Percentiles rank a stretch among this genome's conserved stretches.
These are phyloP conservation scores for Catajapyx aquilonaris DNA, from an alignment of 1,140 invertebrate species.

Conservation along the genomic window DNA sequence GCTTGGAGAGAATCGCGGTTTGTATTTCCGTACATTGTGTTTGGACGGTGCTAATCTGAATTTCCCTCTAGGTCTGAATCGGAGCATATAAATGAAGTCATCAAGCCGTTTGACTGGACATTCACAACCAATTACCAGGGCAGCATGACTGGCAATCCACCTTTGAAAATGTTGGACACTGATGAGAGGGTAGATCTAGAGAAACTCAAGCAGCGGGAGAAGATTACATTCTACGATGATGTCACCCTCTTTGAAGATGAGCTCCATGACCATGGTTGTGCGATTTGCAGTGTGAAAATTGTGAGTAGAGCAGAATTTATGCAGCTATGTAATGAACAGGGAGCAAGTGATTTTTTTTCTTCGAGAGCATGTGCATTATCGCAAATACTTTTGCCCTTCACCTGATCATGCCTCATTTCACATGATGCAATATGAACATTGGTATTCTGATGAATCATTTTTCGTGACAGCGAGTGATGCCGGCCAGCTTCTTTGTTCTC, in stretches of 20 bases:
- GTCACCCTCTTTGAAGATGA: slow-evolving; percentile 94
- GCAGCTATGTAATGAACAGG: neutral
- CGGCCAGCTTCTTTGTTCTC: slow-evolving; percentile 74
- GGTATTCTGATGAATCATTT: no score
- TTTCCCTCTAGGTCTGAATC: slow-evolving; percentile 23
- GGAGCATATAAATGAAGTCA: slow-evolving; percentile 46
- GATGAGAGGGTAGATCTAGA: slow-evolving; percentile 71
- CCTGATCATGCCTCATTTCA: no score
- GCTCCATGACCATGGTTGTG: slow-evolving; percentile 91
- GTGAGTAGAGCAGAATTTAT: slow-evolving; percentile 32
- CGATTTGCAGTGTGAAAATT: slow-evolving; percentile 78
- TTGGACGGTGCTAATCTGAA: no score
- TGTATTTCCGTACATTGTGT: slow-evolving; percentile 2
- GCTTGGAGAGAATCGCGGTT: slow-evolving; percentile 69
- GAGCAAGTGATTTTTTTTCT: slow-evolving; percentile 6
- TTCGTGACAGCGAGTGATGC: slow-evolving; percentile 75
- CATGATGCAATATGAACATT: no score
- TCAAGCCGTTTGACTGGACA: slow-evolving; percentile 94
- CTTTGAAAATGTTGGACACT: slow-evolving; percentile 32
- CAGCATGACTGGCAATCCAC: slow-evolving; percentile 35
- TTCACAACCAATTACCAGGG: slow-evolving; percentile 88
- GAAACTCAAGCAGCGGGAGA: slow-evolving; percentile 68
- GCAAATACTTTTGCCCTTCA: no score
- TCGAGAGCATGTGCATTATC: slow-evolving; percentile 1
- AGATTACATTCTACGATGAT: slow-evolving; percentile 88